Conservation (phyloP, 2,888 invertebrate species). For the Anoplius nigerrimus region DNA sequence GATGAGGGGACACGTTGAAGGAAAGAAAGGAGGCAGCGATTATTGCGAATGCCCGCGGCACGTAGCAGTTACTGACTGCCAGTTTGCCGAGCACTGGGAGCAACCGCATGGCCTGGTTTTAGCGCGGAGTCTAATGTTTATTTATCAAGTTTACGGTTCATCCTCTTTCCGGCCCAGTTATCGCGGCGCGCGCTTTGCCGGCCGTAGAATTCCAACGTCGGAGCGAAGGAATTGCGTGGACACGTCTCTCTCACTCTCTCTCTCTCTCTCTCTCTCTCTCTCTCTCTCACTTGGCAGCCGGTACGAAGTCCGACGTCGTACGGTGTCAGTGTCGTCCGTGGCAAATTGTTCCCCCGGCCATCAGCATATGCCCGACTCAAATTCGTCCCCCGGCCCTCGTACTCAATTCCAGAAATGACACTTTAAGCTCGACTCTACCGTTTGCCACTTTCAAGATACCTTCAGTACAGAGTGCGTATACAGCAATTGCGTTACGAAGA, state of each 20-base stretch:
- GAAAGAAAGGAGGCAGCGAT: conserved; percentile 26
- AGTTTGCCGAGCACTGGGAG: too few species aligned
- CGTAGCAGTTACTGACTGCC: conserved; percentile 29
- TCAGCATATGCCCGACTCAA: too few species aligned
- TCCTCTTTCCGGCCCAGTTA: conserved; percentile 68
- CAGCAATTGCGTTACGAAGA: too few species aligned
- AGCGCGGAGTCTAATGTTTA: conserved; percentile 60
- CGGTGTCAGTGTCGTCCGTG: too few species aligned
- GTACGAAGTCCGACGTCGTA: too few species aligned
- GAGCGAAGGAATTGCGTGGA: not conserved
- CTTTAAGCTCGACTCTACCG: too few species aligned
- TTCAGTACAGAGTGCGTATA: too few species aligned
- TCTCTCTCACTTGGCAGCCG: not conserved
- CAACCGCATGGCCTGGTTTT: conserved; percentile 47
- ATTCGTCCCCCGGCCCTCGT: too few species aligned
- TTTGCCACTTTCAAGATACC: too few species aligned
- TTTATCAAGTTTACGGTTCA: conserved; percentile 68
- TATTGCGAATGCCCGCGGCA: conserved; percentile 37
- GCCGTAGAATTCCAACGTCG: conserved; percentile 9
- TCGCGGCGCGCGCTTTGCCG: conserved; percentile 38
- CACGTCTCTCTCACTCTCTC: conserved; percentile 11
- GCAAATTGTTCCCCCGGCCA: too few species aligned
- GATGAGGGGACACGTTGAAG: not conserved
- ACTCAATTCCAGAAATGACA: too few species aligned
- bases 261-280: not conserved